Evolutionary conservation across 1,140 invertebrate genomes (phyloP).

Genomic region (Anadara kagoshimensis): DNA sequence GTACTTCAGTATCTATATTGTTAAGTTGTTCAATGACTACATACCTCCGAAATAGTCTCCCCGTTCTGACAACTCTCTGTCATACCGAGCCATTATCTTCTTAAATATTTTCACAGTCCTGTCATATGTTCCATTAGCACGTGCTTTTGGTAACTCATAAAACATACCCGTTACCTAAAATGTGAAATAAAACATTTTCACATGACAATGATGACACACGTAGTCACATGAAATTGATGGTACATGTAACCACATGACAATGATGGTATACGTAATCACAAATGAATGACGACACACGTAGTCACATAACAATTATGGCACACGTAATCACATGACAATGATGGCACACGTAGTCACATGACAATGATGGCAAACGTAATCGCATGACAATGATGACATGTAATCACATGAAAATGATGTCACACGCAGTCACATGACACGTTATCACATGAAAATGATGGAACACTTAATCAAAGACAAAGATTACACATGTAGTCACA

Average conservation of each 20-base stretch:
- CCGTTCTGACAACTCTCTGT: slow-evolving; percentile 40
- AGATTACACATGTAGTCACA: background rate
- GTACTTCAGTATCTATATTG: too few relatives aligned
- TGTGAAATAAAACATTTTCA: background rate
- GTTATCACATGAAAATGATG: too few relatives aligned
- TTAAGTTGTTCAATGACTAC: background rate
- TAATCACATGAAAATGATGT: background rate
- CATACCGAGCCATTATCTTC: slow-evolving; percentile 44
- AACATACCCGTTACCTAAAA: slow-evolving; percentile 24
- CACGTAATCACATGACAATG: background rate
- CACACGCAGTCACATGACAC: background rate
- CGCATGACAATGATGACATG: background rate
- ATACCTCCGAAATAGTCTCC: slow-evolving; percentile 53
- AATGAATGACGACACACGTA: background rate
- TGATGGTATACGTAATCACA: background rate
- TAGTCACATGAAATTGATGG: too few relatives aligned
- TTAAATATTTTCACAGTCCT: slow-evolving; percentile 31
- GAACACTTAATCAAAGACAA: too few relatives aligned
- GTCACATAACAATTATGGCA: background rate
- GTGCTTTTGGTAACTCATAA: slow-evolving; percentile 36
- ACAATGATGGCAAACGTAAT: too few relatives aligned
- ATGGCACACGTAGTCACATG: background rate
- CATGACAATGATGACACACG: background rate
- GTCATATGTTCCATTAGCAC: slow-evolving; percentile 21
- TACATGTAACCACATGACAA: too few relatives aligned